Evolutionary conservation across 2,797 vertebrate genomes (phyloP), one percentile per base, ranked within the genome.

Genomic region (Hybognathus amarus): DNA sequence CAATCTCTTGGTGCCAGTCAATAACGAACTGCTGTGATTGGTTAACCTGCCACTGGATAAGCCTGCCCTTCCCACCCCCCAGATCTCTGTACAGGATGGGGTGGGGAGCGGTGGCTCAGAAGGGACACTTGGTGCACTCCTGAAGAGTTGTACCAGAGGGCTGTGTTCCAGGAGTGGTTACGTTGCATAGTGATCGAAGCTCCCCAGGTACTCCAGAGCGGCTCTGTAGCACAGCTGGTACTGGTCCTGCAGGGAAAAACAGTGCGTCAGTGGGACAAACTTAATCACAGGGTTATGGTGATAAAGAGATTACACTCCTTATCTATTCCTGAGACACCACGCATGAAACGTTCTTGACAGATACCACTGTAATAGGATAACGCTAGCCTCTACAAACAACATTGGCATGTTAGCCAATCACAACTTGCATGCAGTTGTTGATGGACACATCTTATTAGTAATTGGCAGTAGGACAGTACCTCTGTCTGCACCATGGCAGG

Each of bases 171-270:
- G 66, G 92, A 90, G 90, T 93, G 93, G 95, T 97, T 98, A 98
- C 96, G 97, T 98, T 98, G 97, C 96, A 97, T 97, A 99, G 97
- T 99, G 96, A 92, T 99, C 97, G 52, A 98, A 99, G 94, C 97
- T 99, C 93, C 97, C 97, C 83, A 99, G 95, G 93, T 99, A 98
- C 93, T 99, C 97, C 95, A 98, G 94, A 50, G 97, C 97, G 0
- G 97, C 97, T 78, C 96, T 92, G 94, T 99, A 99, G 94, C 98
- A 99, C 92, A 99, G 94, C 90, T 97, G 97, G 92, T 99, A 99
- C 95, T 99, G 97, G 94, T 99, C 98, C 98, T 99, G 90, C 4
- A 15, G 38, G 52, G 69, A 1, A 27, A 30, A 78, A 73, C 33
- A 0, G 1, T 17, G 66, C 24, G 67, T 77, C 33, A 70, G 38